Evolutionary conservation across 2,888 invertebrate genomes (phyloP).

Genomic region (Tachina fera): DNA sequence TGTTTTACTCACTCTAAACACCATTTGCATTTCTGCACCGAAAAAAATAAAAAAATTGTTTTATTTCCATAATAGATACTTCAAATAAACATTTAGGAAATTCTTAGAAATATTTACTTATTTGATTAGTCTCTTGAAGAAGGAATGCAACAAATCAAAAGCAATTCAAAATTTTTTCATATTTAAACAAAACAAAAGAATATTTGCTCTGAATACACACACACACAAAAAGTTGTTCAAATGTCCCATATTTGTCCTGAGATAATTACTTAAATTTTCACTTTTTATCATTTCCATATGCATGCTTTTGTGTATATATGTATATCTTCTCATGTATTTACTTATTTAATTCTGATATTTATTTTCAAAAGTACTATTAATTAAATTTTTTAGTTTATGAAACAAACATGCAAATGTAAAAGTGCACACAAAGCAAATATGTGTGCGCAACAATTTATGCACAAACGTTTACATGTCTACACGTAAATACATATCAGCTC

Average conservation of each 20-base stretch:
- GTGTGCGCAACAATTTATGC: not conserved
- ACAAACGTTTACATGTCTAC: not conserved
- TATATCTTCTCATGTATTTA: conserved; percentile 29
- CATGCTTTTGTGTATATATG: not conserved
- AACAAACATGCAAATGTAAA: conserved; percentile 11
- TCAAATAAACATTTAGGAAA: conserved; percentile 5
- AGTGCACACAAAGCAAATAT: not conserved
- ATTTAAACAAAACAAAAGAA: not conserved
- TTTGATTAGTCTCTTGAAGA: conserved; percentile 37
- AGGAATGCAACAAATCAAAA: conserved; percentile 8
- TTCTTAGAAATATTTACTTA: conserved; percentile 2
- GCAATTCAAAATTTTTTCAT: not conserved
- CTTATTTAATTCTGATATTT: conserved; percentile 48
- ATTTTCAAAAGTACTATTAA: conserved; percentile 57
- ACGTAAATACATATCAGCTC: too few species aligned
- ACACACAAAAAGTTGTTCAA: too few species aligned
- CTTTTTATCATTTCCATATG: not conserved
- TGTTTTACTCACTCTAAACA: too few species aligned
- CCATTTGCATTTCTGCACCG: too few species aligned
- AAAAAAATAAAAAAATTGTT: not conserved
- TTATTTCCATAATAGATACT: conserved; percentile 17
- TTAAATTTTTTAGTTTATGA: conserved; percentile 54
- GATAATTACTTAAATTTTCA: conserved; percentile 9
- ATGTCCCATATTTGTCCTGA: not conserved
- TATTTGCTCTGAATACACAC: not conserved